Conservation (phyloP, 2,888 invertebrate species). For the Coenonympha arcania region DNA sequence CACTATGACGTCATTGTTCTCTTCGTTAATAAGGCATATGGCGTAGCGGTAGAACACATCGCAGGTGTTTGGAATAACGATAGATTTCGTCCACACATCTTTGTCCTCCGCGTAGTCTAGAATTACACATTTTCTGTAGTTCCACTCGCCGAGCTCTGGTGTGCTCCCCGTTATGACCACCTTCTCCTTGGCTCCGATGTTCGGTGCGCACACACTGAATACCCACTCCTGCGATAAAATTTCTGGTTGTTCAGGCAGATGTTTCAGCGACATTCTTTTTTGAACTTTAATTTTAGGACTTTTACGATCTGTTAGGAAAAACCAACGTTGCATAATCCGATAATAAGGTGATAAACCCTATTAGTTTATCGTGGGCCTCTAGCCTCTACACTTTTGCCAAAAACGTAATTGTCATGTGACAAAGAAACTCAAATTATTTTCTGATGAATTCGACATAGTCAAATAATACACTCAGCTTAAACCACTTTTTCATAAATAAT, state of each 20-base stretch:
- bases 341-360: background rate
- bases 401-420: background rate
- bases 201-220: constrained; percentile 67
- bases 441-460: too few relatives aligned
- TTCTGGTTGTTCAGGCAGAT: constrained; percentile 36
- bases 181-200: constrained; percentile 75
- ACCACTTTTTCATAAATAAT: too few relatives aligned
- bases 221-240: constrained; percentile 50
- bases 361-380: too few relatives aligned
- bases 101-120: constrained; percentile 64
- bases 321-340: constrained; percentile 77
- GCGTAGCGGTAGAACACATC: constrained; percentile 84
- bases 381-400: too few relatives aligned
- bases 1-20: constrained; percentile 75
- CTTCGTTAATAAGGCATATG: constrained; percentile 79
- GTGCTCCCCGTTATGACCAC: constrained; percentile 82
- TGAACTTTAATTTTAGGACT: constrained; percentile 41
- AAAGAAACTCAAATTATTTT: background rate
- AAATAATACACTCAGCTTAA: too few relatives aligned
- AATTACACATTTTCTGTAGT: constrained; percentile 72
- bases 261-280: constrained; percentile 45
- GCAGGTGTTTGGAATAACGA: constrained; percentile 78
- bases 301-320: constrained; percentile 74
- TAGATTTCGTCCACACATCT: constrained; percentile 76
- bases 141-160: constrained; percentile 81